Percentiles rank a stretch among this genome's conserved stretches.
phyloP scores from a whole-genome alignment of 2,113 vertebrate genomes.

The Dipodomys ordii region DNA sequence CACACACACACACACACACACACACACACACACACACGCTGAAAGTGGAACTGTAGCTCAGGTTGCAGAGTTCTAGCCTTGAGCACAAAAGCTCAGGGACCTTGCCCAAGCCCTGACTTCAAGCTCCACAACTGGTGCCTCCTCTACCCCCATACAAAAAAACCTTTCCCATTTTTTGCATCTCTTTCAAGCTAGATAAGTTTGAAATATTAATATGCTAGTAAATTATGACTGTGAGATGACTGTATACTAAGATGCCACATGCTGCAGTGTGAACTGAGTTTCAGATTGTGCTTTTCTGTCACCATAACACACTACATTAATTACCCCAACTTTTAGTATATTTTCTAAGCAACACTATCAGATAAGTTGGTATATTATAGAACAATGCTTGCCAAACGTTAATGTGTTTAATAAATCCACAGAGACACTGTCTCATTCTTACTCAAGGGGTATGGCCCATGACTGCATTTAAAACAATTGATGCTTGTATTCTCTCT shows the following conservation, averaged over 20 bases:
- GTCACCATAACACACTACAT: not conserved
- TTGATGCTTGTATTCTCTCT: not conserved
- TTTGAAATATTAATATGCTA: conserved; percentile 40
- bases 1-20: too few relatives aligned
- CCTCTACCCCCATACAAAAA: too few relatives aligned
- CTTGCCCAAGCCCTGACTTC: too few relatives aligned
- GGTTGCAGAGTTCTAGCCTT: too few relatives aligned
- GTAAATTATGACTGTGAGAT: not conserved
- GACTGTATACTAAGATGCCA: not conserved
- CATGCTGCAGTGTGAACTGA: not conserved
- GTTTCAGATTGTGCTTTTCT: not conserved
- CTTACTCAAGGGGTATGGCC: not conserved
- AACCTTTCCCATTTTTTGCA: not conserved
- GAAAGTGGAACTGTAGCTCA: too few relatives aligned
- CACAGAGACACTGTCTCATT: not conserved
- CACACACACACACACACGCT: too few relatives aligned
- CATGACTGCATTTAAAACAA: not conserved
- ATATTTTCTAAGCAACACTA: not conserved
- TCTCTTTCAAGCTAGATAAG: conserved; percentile 9
- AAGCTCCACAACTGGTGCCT: too few relatives aligned
- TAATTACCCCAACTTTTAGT: conserved; percentile 17
- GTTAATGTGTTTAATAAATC: not conserved
- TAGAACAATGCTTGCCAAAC: conserved; percentile 15
- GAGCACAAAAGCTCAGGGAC: too few relatives aligned
- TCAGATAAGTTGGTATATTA: not conserved